These are phyloP conservation scores for Myxocyprinus asiaticus DNA, from an alignment of 2,113 vertebrate species.

Conservation along the genomic window DNA sequence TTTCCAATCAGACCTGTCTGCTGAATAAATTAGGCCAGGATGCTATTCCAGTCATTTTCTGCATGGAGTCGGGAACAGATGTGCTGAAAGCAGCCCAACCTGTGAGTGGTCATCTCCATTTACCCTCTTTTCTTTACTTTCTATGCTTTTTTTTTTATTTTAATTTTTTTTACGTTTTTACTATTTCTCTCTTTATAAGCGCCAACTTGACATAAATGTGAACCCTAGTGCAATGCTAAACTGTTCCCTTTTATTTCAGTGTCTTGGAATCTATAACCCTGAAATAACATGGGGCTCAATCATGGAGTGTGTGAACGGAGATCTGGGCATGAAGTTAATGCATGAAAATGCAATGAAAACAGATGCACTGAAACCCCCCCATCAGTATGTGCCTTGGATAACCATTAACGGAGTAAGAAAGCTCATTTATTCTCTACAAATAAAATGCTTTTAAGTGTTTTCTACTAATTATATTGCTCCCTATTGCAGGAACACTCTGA, in stretches of 20 bases:
- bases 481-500: constrained; percentile 69
- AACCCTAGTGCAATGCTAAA: neutral
- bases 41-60: constrained; percentile 73
- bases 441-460: neutral
- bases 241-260: constrained; percentile 69
- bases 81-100: constrained; percentile 69
- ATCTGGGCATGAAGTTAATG: constrained; percentile 81
- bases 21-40: constrained; percentile 60
- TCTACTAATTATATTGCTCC: neutral
- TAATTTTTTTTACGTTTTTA: neutral
- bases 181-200: too few relatives aligned
- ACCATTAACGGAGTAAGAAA: constrained; percentile 83
- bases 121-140: neutral
- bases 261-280: constrained; percentile 71
- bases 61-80: constrained; percentile 80
- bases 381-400: constrained; percentile 91
- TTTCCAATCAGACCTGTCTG: constrained; percentile 79
- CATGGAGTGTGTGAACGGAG: constrained; percentile 75
- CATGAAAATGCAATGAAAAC: constrained; percentile 85
- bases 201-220: neutral
- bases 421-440: neutral
- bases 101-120: constrained; percentile 65
- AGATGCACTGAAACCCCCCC: constrained; percentile 73
- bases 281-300: constrained; percentile 54
- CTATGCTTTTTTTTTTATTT: neutral